Evolutionary conservation across 2,888 invertebrate genomes (phyloP), one percentile per base, ranked within the genome.

Genomic region (Priocnemis perturbator): DNA sequence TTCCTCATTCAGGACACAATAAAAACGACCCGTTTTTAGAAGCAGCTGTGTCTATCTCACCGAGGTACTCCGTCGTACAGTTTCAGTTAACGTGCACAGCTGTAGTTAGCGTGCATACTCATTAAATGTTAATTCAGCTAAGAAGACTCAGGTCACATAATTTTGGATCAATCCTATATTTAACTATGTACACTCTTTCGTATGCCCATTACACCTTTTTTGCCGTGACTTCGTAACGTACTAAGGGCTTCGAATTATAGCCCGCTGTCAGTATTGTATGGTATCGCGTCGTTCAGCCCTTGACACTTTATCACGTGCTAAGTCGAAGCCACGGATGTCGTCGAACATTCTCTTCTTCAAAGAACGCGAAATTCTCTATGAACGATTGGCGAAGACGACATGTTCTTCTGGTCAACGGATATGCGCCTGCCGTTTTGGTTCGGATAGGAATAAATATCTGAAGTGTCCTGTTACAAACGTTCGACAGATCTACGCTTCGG

Each of bases 71-170:
- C 7, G 11, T 11, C 37, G 37, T 37, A 37, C 37, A 26, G 26
- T 26, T 26, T 2, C 26, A 26, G 2, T 26, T 5, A 26, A 26
- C 26, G 26, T 26, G 26, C 5, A 5, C 26, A 26, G 37, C 7
- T 7, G 37, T 9, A 37, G 1, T 11, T 3, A 5, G 7, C 7
- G 4, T 37, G 11, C 14, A 9, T 37, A 9, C 37, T 37, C 11
- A 37, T 37, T 37, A 37, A 37, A 37, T 21, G 52, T 70, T 53
- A 78, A 59, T 67, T 78, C 50, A 67, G 17, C 66, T 71, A 73
- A 68, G 47, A 61, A 60, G 61, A 62, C 30, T 79, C 77, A 78
- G 76, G 78, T 78, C 76, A 78, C 76, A 73, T 65, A 68, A 73
- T 74, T 74, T 60, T 62, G 64, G 63, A 64, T 68, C 69, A 69